These are phyloP conservation scores for Plectus sambesii DNA, from an alignment of 1,140 invertebrate genomes.

Conservation along the genomic window DNA sequence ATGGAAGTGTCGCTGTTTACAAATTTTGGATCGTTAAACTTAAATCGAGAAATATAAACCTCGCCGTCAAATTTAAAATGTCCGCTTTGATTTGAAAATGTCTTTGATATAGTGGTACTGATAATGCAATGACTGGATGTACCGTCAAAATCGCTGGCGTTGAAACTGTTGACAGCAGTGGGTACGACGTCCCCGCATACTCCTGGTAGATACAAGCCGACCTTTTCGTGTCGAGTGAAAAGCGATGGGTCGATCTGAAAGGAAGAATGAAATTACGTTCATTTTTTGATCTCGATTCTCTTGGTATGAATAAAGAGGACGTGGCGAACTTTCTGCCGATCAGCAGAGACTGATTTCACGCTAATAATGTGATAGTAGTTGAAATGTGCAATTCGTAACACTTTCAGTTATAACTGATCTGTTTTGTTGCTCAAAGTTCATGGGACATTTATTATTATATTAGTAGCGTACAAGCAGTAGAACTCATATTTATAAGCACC, in stretches of 20 bases:
- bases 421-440: slow-evolving; percentile 9
- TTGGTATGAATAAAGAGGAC: slow-evolving; percentile 2
- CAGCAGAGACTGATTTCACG: slow-evolving; percentile 1
- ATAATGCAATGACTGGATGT: too few relatives aligned
- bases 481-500: too few relatives aligned
- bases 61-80: too few relatives aligned
- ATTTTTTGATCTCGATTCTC: too few relatives aligned
- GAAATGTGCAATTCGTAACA: background rate
- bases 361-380: slow-evolving; percentile 7
- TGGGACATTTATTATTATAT: too few relatives aligned
- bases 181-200: slow-evolving; percentile 43
- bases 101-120: too few relatives aligned
- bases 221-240: slow-evolving; percentile 36
- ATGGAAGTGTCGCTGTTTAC: too few relatives aligned
- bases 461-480: too few relatives aligned
- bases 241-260: slow-evolving; percentile 30
- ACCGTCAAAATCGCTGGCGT: slow-evolving; percentile 43
- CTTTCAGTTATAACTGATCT: slow-evolving; percentile 2
- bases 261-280: background rate
- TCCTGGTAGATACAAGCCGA: slow-evolving; percentile 35
- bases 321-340: slow-evolving; percentile 1
- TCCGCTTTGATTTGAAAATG: too few relatives aligned
- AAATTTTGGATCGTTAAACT: too few relatives aligned
- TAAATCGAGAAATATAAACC: too few relatives aligned
- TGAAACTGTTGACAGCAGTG: slow-evolving; percentile 41